Percentiles rank a stretch among this genome's conserved stretches.
Conservation (phyloP, 2,888 invertebrate species). For the Ceraclea dissimilis region DNA sequence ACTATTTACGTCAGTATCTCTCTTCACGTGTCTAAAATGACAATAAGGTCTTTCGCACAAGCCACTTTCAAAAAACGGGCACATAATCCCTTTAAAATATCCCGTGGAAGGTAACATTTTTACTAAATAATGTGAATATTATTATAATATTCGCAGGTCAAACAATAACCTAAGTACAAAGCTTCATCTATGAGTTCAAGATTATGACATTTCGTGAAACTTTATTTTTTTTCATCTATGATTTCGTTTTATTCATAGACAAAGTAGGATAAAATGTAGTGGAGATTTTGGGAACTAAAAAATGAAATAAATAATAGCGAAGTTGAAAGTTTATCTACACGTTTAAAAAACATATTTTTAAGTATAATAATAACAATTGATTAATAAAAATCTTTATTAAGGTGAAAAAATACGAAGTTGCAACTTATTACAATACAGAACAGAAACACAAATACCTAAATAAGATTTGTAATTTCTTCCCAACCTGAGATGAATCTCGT, state of each 20-base stretch:
- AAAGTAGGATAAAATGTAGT: not conserved
- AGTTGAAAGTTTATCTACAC: too few relatives aligned
- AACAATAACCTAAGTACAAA: constrained; percentile 23
- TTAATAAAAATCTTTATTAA: too few relatives aligned
- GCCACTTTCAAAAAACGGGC: constrained; percentile 76
- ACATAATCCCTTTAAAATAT: constrained; percentile 76
- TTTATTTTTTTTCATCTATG: constrained; percentile 20
- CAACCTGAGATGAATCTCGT: too few relatives aligned
- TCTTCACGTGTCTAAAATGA: constrained; percentile 80
- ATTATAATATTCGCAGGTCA: constrained; percentile 6
- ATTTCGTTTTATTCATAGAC: too few relatives aligned
- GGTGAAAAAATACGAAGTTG: too few relatives aligned
- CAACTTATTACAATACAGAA: too few relatives aligned
- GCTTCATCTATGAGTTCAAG: constrained; percentile 11
- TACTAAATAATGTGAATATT: not conserved
- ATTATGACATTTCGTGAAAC: not conserved
- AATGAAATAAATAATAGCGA: too few relatives aligned
- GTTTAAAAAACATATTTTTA: too few relatives aligned
- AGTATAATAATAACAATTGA: too few relatives aligned
- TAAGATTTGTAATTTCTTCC: too few relatives aligned
- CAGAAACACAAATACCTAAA: too few relatives aligned
- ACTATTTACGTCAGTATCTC: constrained; percentile 47
- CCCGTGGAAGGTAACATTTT: constrained; percentile 85
- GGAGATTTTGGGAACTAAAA: not conserved
- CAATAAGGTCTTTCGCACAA: constrained; percentile 85